Conservation (phyloP, 2,797 vertebrate genomes). For the Oryzias dopingdopingensis region DNA sequence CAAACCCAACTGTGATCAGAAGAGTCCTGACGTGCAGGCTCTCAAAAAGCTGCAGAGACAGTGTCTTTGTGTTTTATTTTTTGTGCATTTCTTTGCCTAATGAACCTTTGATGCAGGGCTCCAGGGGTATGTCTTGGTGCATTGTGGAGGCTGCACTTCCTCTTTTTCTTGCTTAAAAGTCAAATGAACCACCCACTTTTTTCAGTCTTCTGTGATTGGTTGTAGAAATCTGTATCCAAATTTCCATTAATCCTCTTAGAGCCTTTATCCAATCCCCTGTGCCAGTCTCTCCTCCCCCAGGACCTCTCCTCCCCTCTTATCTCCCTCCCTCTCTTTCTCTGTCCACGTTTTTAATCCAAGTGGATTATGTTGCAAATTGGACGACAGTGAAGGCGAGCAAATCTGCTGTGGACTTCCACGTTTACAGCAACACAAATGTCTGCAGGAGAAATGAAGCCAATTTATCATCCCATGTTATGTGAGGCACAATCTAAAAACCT, state of each 20-base stretch:
- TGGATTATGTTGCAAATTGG: conserved; percentile 76
- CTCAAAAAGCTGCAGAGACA: too few relatives aligned
- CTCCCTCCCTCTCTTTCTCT: conserved; percentile 19
- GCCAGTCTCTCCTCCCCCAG: conserved; percentile 34
- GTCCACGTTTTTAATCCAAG: conserved; percentile 75
- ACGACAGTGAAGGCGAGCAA: conserved; percentile 59
- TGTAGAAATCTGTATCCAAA: conserved; percentile 75
- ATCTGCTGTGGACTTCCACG: conserved; percentile 31
- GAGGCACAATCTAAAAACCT: conserved; percentile 6
- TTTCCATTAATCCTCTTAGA: conserved; percentile 86
- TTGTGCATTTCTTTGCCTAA: too few relatives aligned
- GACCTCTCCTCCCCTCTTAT: conserved; percentile 4
- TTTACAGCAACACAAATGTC: conserved; percentile 16
- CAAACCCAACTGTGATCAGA: too few relatives aligned
- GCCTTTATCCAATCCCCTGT: conserved; percentile 71
- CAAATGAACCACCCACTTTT: conserved; percentile 39
- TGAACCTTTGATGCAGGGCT: too few relatives aligned
- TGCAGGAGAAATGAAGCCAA: conserved; percentile 13
- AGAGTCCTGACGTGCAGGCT: too few relatives aligned
- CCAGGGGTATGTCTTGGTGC: background rate
- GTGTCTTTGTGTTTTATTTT: too few relatives aligned
- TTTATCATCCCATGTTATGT: background rate
- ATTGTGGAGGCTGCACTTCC: conserved; percentile 17
- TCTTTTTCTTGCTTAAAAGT: conserved; percentile 21
- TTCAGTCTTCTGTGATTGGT: conserved; percentile 62